phyloP scores from a whole-genome alignment of 92 coral and sea anemone genomes.

The Parazoanthus swiftii region DNA sequence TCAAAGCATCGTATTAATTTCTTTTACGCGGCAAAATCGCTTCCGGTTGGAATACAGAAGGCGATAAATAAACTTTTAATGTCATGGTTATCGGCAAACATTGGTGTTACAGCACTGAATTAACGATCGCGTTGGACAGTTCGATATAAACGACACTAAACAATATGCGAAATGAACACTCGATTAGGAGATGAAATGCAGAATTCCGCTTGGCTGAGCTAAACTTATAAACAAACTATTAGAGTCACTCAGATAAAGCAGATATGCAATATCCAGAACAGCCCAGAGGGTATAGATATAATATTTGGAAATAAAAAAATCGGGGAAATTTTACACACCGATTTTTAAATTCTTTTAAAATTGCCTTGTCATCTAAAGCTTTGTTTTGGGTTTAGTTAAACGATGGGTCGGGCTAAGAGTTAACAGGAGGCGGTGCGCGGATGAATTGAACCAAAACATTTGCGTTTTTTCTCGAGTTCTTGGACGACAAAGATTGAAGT shows the following conservation, averaged over 20 bases:
- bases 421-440: no score
- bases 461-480: no score
- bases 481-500: no score
- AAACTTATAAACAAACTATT: conserved; percentile 25
- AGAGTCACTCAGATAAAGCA: not conserved
- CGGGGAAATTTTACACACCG: not conserved
- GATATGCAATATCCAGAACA: not conserved
- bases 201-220: not conserved
- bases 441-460: no score
- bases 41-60: conserved; percentile 10
- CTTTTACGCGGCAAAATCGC: conserved; percentile 19
- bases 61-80: not conserved
- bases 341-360: no score
- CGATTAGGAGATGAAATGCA: conserved; percentile 21
- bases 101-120: not conserved
- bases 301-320: no score
- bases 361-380: not conserved
- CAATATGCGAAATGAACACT: not conserved
- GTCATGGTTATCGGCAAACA: not conserved
- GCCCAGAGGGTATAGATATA: no score
- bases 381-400: no score
- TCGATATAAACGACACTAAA: not conserved
- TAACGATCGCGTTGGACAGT: not conserved
- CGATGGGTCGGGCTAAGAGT: no score
- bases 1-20: not conserved